phyloP scores from a whole-genome alignment of 2,888 invertebrate genomes.

The Melipona beecheii region DNA sequence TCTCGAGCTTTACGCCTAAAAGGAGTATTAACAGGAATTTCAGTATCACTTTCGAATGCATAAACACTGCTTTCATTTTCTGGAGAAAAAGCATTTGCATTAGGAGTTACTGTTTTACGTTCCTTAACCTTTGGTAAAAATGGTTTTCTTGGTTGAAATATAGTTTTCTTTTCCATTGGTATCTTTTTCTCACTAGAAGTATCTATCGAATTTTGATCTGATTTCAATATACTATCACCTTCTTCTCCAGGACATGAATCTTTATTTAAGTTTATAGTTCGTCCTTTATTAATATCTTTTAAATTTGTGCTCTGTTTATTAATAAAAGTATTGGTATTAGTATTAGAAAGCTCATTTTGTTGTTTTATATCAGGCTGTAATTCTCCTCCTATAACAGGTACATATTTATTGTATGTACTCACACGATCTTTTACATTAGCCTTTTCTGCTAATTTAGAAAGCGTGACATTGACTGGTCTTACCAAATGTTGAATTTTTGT shows the following conservation, averaged over 20 bases:
- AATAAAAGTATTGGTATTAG: constrained; percentile 2
- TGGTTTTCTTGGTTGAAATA: constrained; percentile 85
- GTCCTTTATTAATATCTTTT: constrained; percentile 61
- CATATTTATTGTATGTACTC: constrained; percentile 41
- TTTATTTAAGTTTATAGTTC: constrained; percentile 77
- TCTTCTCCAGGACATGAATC: constrained; percentile 70
- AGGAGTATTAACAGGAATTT: constrained; percentile 86
- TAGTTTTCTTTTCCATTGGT: constrained; percentile 74
- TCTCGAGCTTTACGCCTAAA: constrained; percentile 84
- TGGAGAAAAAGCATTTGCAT: constrained; percentile 87
- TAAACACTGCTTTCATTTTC: constrained; percentile 90
- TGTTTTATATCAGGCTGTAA: constrained; percentile 39
- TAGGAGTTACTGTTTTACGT: constrained; percentile 83
- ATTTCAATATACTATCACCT: constrained; percentile 73
- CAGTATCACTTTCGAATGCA: constrained; percentile 89
- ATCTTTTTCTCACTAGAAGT: constrained; percentile 75
- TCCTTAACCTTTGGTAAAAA: constrained; percentile 87
- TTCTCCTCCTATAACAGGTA: constrained; percentile 30
- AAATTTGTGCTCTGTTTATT: constrained; percentile 31
- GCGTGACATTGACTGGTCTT: constrained; percentile 81
- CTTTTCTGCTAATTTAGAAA: constrained; percentile 76
- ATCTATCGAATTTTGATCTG: constrained; percentile 74
- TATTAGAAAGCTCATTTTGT: constrained; percentile 28
- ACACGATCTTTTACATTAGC: constrained; percentile 54
- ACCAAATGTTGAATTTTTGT: constrained; percentile 82